A percentile compares a stretch with the other conserved stretches of the same genome.
Evolutionary conservation across 2,888 invertebrate genomes (phyloP).

Genomic region (Sussaba pulchella): DNA sequence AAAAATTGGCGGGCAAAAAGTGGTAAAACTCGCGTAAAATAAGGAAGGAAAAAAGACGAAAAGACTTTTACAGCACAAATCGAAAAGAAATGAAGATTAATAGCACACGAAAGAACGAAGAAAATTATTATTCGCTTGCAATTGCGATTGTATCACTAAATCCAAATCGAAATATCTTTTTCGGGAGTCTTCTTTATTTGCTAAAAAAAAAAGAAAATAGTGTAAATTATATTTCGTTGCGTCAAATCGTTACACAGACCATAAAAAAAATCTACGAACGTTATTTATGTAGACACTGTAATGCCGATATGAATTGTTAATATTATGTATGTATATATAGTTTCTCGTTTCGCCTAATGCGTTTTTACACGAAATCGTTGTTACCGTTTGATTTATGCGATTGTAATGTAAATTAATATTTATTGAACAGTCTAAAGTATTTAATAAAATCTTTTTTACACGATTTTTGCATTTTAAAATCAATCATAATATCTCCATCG

Average conservation of each 20-base stretch:
- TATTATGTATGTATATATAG: constrained; percentile 37
- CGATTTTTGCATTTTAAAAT: constrained; percentile 4
- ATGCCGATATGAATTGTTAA: constrained; percentile 52
- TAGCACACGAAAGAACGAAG: constrained; percentile 9
- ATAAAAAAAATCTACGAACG: constrained; percentile 29
- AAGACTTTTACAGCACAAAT: constrained; percentile 32
- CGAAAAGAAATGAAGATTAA: constrained; percentile 11
- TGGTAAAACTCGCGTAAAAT: constrained; percentile 76
- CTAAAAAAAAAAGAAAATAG: neutral
- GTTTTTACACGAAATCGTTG: constrained; percentile 38
- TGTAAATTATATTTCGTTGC: constrained; percentile 11
- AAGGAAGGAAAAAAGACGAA: constrained; percentile 49
- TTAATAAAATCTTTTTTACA: constrained; percentile 67
- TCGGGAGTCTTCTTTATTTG: constrained; percentile 7
- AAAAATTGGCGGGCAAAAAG: constrained; percentile 85
- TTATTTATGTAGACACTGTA: constrained; percentile 8
- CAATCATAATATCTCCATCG: neutral
- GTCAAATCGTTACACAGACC: constrained; percentile 33
- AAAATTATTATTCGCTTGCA: neutral
- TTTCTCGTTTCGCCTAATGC: constrained; percentile 47
- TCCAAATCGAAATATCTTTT: constrained; percentile 3
- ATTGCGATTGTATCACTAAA: constrained; percentile 1
- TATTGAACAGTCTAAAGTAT: constrained; percentile 59
- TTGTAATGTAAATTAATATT: constrained; percentile 61
- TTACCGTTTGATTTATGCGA: constrained; percentile 33